A percentile compares a stretch with the other conserved stretches of the same genome.
Evolutionary conservation across 2,113 vertebrate species (phyloP).

Genomic region (Pseudopipra pipra): DNA sequence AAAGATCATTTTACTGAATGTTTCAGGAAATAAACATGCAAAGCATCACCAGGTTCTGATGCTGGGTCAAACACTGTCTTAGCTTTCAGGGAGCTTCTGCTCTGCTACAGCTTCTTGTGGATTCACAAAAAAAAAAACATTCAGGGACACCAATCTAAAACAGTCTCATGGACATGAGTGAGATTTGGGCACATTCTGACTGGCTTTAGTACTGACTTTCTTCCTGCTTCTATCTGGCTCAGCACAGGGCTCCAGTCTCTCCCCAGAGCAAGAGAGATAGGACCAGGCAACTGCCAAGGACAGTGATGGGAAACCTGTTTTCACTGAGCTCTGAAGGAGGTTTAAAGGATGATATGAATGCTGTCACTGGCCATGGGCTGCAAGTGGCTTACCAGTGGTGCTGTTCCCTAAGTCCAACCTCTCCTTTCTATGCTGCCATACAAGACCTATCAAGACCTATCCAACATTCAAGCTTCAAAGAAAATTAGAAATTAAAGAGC

Average conservation of each 20-base stretch:
- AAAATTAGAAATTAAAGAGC: not conserved
- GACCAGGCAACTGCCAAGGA: not conserved
- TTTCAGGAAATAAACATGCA: not conserved
- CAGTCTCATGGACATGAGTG: not conserved
- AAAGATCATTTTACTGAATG: not conserved
- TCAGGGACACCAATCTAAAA: not conserved
- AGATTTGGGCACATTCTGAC: not conserved
- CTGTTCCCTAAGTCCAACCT: not conserved
- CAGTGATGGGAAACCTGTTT: not conserved
- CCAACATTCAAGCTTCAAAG: not conserved
- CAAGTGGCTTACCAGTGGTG: not conserved
- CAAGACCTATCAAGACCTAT: not conserved
- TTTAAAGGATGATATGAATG: not conserved
- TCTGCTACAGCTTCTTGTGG: not conserved
- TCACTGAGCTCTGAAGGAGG: not conserved
- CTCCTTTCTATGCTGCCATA: not conserved
- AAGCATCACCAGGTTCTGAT: not conserved
- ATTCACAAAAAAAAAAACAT: not conserved
- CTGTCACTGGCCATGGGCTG: not conserved
- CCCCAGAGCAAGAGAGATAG: not conserved
- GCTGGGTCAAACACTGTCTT: not conserved
- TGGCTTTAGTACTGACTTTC: not conserved
- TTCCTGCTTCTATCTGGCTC: not conserved
- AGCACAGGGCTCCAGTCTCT: not conserved
- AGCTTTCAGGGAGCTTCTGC: not conserved